Percentiles rank a stretch among this genome's conserved stretches.
Evolutionary conservation across 2,113 vertebrate genomes (phyloP).

Genomic region (Heterocephalus glaber): DNA sequence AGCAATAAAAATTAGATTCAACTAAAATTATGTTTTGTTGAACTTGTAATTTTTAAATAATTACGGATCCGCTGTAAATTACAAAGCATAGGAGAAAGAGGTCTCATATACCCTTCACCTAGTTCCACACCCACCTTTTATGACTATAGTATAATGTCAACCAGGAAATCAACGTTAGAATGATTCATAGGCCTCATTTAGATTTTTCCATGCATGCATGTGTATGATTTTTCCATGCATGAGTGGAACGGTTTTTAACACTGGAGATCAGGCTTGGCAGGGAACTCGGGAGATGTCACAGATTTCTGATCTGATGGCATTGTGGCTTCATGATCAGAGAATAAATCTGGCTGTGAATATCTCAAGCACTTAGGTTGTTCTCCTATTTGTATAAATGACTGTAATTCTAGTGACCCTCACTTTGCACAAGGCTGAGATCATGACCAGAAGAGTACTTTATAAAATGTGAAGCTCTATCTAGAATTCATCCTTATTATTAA

Average conservation of each 20-base stretch:
- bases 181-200: background rate
- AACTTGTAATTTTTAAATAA: background rate
- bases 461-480: background rate
- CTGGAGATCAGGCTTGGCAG: background rate
- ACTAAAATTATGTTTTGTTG: background rate
- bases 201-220: background rate
- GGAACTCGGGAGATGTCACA: background rate
- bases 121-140: too few relatives aligned
- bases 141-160: background rate
- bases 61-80: background rate
- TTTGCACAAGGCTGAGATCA: slow-evolving; percentile 19
- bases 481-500: slow-evolving; percentile 31
- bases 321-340: background rate
- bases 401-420: background rate
- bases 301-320: background rate
- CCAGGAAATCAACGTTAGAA: background rate
- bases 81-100: background rate
- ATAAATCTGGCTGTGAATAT: background rate
- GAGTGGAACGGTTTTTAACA: background rate
- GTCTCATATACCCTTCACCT: fast-evolving
- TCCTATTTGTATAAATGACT: background rate
- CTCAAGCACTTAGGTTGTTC: background rate
- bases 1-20: background rate
- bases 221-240: background rate
- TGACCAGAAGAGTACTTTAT: background rate